A percentile compares a stretch with the other conserved stretches of the same genome.
phyloP scores from a whole-genome alignment of 2,797 vertebrate genomes.

The Bucorvus abyssinicus region DNA sequence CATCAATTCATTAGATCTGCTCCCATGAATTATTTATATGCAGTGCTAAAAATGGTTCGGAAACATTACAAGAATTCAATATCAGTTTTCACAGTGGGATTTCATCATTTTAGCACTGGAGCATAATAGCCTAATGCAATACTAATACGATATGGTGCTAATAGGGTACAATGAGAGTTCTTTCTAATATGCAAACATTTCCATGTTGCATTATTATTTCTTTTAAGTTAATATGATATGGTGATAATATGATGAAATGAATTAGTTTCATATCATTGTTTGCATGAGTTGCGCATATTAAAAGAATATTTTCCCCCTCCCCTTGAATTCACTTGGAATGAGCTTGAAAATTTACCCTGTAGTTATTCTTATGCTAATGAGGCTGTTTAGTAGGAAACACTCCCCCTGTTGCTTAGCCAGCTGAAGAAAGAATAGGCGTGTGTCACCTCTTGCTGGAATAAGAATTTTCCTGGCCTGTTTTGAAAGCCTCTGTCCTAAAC shows the following conservation, averaged over 20 bases:
- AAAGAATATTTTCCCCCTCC: constrained; percentile 71
- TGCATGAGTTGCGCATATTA: constrained; percentile 79
- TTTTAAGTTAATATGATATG: constrained; percentile 82
- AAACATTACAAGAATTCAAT: constrained; percentile 84
- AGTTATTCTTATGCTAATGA: constrained; percentile 83
- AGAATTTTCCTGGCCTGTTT: constrained; percentile 67
- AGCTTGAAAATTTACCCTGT: constrained; percentile 83
- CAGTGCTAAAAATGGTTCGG: constrained; percentile 80
- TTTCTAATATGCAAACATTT: constrained; percentile 82
- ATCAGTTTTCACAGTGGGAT: constrained; percentile 84
- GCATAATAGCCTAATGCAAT: constrained; percentile 79
- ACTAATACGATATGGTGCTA: constrained; percentile 80
- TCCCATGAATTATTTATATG: constrained; percentile 82
- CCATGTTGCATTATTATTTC: constrained; percentile 82
- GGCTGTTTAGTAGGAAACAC: constrained; percentile 81
- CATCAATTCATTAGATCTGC: constrained; percentile 82
- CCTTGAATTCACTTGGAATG: constrained; percentile 78
- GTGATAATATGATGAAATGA: constrained; percentile 83
- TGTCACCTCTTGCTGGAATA: constrained; percentile 71
- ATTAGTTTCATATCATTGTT: constrained; percentile 82
- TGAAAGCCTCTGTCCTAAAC: constrained; percentile 71
- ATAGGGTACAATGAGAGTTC: constrained; percentile 79
- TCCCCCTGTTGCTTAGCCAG: constrained; percentile 76
- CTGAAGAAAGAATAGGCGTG: constrained; percentile 75
- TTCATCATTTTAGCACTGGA: constrained; percentile 79